Base-by-base conservation (phyloP, 2,113 vertebrate species). In the Aegithalos caudatus region DNA sequence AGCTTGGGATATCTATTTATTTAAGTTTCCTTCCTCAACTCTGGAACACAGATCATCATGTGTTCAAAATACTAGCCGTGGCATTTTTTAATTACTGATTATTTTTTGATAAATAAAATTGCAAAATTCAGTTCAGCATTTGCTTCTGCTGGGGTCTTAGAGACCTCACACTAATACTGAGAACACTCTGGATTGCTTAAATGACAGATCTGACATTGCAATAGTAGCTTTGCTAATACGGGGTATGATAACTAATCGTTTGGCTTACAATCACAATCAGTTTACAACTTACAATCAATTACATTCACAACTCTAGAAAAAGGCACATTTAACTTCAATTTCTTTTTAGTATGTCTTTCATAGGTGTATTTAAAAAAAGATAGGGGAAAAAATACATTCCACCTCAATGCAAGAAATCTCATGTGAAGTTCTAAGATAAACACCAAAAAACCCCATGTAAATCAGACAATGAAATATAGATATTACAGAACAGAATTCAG, bases 51-150 rank as follows among this genome's bases (percentile, higher is more conserved):
- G 71, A 87, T 82, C 65, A 74, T 12, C 1, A 1, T 37, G 27
- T 65, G 24, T 58, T 89, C 58, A 79, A 87, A 92, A 91, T 31
- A 76, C 13, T 11, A 29, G 37, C 47, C 0, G 0, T 44, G 10
- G 40, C n/a, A 38, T 40, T 86, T 94, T 89, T 88, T 85, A 88
- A 95, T 86, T 83, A 65, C 44, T 73, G 51, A 76, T 88, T 83
- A 80, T 73, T 82, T 89, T 38, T 27, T 21, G 42, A 76, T 70
- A 90, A 94, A 80, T 58, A 27, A 72, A 87, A 5, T 35, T 51
- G 76, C 25, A 72, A n/a, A 70, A 88, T 25, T 70, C 66, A 87
- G 37, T 57, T 91, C 61, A 80, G 45, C 51, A 80, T 45, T 14
- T 53, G 64, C 48, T 84, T 76, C 62, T 66, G 70, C 42, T 69